Evolutionary conservation across 2,113 vertebrate genomes (phyloP).

Genomic region (Heptranchias perlo): DNA sequence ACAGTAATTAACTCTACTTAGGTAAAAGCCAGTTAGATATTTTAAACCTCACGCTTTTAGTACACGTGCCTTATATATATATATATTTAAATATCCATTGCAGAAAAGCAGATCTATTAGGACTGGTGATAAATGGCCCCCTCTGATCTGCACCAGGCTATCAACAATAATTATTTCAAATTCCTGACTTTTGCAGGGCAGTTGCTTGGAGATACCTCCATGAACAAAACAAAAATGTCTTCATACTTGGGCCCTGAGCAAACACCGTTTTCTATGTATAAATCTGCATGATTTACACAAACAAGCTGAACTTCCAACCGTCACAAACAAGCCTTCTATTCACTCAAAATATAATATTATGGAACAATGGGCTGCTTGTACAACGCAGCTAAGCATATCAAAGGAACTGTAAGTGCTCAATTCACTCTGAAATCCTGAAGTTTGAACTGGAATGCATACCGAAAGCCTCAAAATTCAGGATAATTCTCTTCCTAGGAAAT

Average conservation of each 20-base stretch:
- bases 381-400: neutral
- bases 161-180: constrained; percentile 29
- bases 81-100: neutral
- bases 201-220: neutral
- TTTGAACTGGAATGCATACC: neutral
- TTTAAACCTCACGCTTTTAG: neutral
- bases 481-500: neutral
- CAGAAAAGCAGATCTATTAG: constrained; percentile 16
- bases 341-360: neutral
- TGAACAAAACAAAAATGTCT: neutral
- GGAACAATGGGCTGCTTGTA: constrained; percentile 1
- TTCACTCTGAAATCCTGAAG: neutral
- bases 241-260: neutral
- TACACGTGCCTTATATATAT: neutral
- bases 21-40: neutral
- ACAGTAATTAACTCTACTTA: neutral
- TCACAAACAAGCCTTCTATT: constrained; percentile 10
- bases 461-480: neutral
- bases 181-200: constrained; percentile 11
- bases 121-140: no score
- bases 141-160: constrained; percentile 3
- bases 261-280: neutral
- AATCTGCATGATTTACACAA: constrained; percentile 1
- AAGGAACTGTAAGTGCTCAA: neutral
- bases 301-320: neutral